These are phyloP conservation scores for Patella pellucida DNA, from an alignment of 2,888 invertebrate species.

Conservation along the genomic window DNA sequence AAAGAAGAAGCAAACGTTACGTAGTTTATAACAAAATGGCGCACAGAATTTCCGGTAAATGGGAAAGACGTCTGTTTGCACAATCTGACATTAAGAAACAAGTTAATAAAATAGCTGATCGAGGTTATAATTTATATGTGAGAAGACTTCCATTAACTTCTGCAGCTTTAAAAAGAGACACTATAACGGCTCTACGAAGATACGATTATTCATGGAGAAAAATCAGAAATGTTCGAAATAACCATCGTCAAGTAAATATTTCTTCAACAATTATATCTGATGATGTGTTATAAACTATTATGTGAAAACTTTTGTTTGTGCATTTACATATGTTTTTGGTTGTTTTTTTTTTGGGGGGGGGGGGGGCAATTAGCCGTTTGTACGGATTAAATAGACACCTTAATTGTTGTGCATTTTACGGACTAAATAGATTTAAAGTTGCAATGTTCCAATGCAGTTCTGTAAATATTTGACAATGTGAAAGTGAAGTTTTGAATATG, in stretches of 20 bases:
- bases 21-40: slow-evolving; percentile 6
- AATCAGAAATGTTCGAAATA: slow-evolving; percentile 20
- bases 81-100: not conserved
- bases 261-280: not conserved
- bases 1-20: not conserved
- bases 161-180: not conserved
- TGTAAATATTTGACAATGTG: no score
- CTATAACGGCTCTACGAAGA: slow-evolving; percentile 27
- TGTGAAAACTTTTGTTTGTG: no score
- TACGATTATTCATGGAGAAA: slow-evolving; percentile 46
- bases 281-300: no score
- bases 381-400: no score
- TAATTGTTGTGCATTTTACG: no score
- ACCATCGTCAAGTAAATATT: slow-evolving; percentile 15
- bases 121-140: slow-evolving; percentile 3
- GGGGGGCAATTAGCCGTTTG: no score
- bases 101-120: not conserved
- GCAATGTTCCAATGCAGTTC: no score
- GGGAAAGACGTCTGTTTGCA: not conserved
- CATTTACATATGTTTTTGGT: no score
- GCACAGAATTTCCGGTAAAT: not conserved
- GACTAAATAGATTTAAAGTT: no score
- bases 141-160: slow-evolving; percentile 9
- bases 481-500: no score
- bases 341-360: no score